Evolutionary conservation across 2,113 vertebrate species (phyloP), one percentile per base, ranked within the genome.

Genomic region (Aramus guarauna): DNA sequence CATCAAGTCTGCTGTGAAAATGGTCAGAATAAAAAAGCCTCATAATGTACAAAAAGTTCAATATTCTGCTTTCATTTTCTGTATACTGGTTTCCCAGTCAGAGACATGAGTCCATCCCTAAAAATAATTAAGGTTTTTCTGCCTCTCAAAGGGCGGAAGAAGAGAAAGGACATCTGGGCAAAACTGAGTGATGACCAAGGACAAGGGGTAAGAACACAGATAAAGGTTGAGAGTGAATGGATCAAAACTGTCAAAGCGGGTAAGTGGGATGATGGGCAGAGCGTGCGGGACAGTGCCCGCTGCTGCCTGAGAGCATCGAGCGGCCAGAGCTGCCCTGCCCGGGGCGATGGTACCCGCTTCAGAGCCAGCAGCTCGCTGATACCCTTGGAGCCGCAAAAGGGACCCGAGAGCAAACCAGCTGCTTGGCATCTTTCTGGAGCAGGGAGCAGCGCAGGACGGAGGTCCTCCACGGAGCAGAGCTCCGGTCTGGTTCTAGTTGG

Each of bases 11-110:
- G 69, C 75, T 78, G 37, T 71, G 37, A 81, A 91, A 92, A 85
- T 72, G 52, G 64, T 43, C 69, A 82, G 56, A 91, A 96, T 86
- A 74, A 91, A 92, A 94, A 81, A 52, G 27, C 39, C 36, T 87
- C 0, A 0, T 84, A 75, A 39, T 22, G 11, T 73, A 80, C 19
- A 83, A 52, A 43, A 91, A 76, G 55, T 77, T 77, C 45, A 53
- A 41, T 59, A 37, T 15, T 77, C 45, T 72, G 48, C 60, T 85
- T 90, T 78, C 71, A 47, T n/a, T 90, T 90, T 83, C 78, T 66
- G 5, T 50, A 8, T 37, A 36, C 27, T 76, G 29, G 8, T 79
- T 83, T 91, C 36, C 32, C 17, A 45, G 15, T 62, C 60, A 88
- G 74, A 90, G 19, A 56, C 14, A 67, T 22, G 32, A 90, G 19